A percentile compares a stretch with the other conserved stretches of the same genome.
phyloP scores from a whole-genome alignment of 1,140 invertebrate species.

The Homalodisca vitripennis region DNA sequence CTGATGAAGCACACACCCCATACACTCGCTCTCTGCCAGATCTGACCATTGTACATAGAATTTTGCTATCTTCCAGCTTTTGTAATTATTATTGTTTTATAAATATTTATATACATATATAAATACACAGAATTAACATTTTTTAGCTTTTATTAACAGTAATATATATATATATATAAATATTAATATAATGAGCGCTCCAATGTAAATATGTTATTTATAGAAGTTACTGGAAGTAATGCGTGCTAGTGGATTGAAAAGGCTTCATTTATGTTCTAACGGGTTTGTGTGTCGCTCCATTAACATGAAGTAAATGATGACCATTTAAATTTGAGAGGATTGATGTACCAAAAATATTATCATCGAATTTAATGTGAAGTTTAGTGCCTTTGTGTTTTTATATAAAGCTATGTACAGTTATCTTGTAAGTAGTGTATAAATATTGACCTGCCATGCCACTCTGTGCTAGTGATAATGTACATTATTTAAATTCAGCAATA shows the following conservation, averaged over 20 bases:
- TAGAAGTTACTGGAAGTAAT: not conserved
- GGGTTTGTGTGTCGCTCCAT: slow-evolving; percentile 3
- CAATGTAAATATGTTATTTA: slow-evolving; percentile 23
- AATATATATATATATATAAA: slow-evolving; percentile 25
- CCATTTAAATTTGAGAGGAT: not conserved
- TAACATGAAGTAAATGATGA: not conserved
- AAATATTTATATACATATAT: slow-evolving; percentile 22
- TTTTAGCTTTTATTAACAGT: slow-evolving; percentile 27
- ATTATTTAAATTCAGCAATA: slow-evolving; percentile 21
- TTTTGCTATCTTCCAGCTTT: slow-evolving; percentile 27
- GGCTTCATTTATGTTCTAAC: not conserved
- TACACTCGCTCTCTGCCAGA: slow-evolving; percentile 1
- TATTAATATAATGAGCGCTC: slow-evolving; percentile 1
- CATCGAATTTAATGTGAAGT: slow-evolving; percentile 22
- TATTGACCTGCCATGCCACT: slow-evolving; percentile 23
- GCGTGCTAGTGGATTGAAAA: slow-evolving; percentile 23
- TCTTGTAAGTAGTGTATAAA: slow-evolving; percentile 19
- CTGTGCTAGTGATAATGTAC: slow-evolving; percentile 28
- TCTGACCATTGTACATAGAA: slow-evolving; percentile 21
- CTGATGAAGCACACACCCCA: slow-evolving; percentile 5
- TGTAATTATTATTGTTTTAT: slow-evolving; percentile 28
- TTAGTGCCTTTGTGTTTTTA: slow-evolving; percentile 29
- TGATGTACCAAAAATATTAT: slow-evolving; percentile 25
- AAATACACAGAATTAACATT: slow-evolving; percentile 19
- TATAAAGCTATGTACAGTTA: slow-evolving; percentile 27